Conservation (phyloP, 2,113 vertebrate genomes). For the Ceuthmochares aereus region DNA sequence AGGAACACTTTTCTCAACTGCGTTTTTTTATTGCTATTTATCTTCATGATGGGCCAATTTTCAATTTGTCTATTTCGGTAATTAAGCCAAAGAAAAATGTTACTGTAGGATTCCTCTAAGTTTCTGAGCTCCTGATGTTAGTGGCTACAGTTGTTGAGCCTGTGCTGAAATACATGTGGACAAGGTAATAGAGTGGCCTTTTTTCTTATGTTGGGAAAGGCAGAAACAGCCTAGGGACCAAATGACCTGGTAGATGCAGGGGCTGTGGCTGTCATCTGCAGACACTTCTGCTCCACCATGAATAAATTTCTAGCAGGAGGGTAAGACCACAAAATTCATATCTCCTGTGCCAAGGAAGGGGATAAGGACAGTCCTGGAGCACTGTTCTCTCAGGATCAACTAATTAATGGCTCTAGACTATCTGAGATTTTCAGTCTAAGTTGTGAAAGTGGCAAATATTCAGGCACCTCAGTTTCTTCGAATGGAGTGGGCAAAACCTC, state of each 20-base stretch:
- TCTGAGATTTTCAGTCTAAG: background rate
- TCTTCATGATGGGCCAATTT: conserved; percentile 76
- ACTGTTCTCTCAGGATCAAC: background rate
- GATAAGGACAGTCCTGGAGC: background rate
- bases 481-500: background rate
- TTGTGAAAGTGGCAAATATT: background rate
- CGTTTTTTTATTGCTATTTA: conserved; percentile 74
- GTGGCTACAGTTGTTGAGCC: background rate
- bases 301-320: background rate
- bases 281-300: background rate
- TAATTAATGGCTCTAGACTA: background rate
- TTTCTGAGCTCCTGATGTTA: background rate
- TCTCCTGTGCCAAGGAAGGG: fast-evolving
- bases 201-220: background rate
- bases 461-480: background rate
- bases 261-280: background rate
- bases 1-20: conserved; percentile 59
- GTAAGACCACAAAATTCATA: background rate
- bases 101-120: conserved; percentile 40
- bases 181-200: background rate
- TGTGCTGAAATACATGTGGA: background rate
- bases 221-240: background rate
- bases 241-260: background rate
- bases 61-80: conserved; percentile 72
- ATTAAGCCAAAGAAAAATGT: conserved; percentile 76